Base-by-base conservation (phyloP, 2,888 invertebrate species). In the Andricus curvator region DNA sequence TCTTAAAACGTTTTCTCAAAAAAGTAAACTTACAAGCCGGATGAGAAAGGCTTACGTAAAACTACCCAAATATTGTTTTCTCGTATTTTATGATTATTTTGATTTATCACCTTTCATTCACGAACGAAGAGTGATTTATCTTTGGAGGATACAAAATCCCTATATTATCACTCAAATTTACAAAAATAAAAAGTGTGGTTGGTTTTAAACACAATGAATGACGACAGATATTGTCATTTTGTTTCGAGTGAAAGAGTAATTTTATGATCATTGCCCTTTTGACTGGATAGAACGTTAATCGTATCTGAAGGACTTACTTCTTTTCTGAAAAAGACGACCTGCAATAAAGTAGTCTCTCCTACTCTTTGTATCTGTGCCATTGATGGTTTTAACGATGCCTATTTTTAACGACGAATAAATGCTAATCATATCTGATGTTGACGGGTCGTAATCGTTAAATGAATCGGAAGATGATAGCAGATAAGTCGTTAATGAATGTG, bases 371-470 rank as follows among this genome's bases (percentile, higher is more conserved):
- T 56, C n/a, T 56, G 74, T 74, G 74, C 74, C 56, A 74, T 20
- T 74, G 33, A 37, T 56, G 74, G 29, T 74, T 51, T 29, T 33
- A 74, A 11, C 56, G n/a, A 20, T 13, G 17, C 13, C 9, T 74
- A 74, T n/a, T 74, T 74, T 74, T 74, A 74, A 33, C 33, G 51
- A 2, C 77, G 80, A 80, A 82, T 82, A 79, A 82, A 80, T 80
- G 81, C 83, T 81, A 83, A 84, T 84, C 84, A 84, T 81, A 66
- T 66, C 64, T 66, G 51, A 78, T 66, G 78, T 66, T 65, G 78
- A 78, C 80, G 41, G 66, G 44, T 37, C 77, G 78, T 81, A 82
- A 84, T 84, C 83, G 81, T 81, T 83, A 81, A 83, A 80, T 76
- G 81, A 82, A 84, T 83, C 82, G 81, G 62, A 80, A 70, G 65